phyloP scores from a whole-genome alignment of 2,797 vertebrate genomes.

The Aeoliscus strigatus region DNA sequence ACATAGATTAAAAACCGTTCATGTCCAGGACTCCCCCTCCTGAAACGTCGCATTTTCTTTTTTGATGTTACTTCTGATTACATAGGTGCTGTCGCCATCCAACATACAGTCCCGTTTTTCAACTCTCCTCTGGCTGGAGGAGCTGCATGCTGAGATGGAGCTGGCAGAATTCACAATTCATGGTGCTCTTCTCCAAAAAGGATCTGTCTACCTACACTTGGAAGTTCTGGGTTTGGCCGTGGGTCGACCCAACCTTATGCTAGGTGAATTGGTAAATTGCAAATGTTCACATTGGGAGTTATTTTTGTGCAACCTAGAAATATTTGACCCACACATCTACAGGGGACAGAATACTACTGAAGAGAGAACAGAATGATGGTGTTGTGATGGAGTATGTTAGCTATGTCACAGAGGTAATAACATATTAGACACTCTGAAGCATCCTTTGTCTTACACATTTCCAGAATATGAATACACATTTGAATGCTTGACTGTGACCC shows the following conservation, averaged over 20 bases:
- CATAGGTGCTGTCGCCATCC: constrained; percentile 73
- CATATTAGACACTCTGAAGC: constrained; percentile 7
- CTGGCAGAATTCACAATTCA: constrained; percentile 79
- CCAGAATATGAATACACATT: not conserved
- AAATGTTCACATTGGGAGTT: too few species aligned
- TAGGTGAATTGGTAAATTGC: constrained; percentile 67
- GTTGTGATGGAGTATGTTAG: constrained; percentile 76
- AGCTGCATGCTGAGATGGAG: constrained; percentile 81
- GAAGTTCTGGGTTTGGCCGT: constrained; percentile 85
- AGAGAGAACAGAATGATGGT: constrained; percentile 67
- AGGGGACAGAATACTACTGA: constrained; percentile 88
- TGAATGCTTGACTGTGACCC: too few species aligned
- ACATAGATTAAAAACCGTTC: too few species aligned
- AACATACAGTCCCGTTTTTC: constrained; percentile 82
- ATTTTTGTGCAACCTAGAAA: not conserved
- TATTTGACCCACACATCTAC: constrained; percentile 12
- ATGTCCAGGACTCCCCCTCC: not conserved
- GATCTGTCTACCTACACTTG: constrained; percentile 74
- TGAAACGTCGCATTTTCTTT: not conserved
- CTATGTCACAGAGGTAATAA: constrained; percentile 80
- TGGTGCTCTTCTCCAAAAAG: constrained; percentile 79
- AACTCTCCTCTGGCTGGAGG: constrained; percentile 90
- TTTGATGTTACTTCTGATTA: not conserved
- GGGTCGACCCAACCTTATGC: constrained; percentile 76
- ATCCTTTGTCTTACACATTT: not conserved